Evolutionary conservation across 2,888 invertebrate species (phyloP).

Genomic region (Apotomis betuletana): DNA sequence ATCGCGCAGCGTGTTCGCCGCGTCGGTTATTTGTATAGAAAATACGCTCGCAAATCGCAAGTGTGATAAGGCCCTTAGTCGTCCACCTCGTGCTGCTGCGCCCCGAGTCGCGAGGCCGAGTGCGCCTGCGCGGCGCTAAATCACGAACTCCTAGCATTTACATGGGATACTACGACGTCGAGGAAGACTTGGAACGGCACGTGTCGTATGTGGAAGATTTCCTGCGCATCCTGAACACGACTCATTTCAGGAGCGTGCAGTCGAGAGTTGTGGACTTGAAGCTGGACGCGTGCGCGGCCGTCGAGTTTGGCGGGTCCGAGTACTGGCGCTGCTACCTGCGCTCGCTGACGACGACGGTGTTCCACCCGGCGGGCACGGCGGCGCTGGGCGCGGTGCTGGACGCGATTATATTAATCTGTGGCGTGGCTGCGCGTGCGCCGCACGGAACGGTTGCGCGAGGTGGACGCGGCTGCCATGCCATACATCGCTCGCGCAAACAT

Average conservation of each 20-base stretch:
- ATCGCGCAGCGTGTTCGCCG: no score
- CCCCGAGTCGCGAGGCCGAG: background rate
- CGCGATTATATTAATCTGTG: no score
- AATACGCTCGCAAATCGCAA: no score
- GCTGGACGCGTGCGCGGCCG: conserved; percentile 56
- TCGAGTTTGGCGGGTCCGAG: conserved; percentile 59
- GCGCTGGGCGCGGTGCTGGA: conserved; percentile 52
- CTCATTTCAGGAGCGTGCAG: background rate
- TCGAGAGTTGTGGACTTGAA: conserved; percentile 63
- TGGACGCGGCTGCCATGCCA: conserved; percentile 53
- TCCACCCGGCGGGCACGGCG: conserved; percentile 75
- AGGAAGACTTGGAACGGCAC: background rate
- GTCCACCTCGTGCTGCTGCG: no score
- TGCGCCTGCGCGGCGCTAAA: background rate
- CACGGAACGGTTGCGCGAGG: conserved; percentile 49
- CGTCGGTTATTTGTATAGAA: no score
- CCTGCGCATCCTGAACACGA: background rate
- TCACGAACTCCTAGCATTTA: background rate
- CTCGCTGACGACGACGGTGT: conserved; percentile 79
- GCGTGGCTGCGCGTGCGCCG: conserved; percentile 49
- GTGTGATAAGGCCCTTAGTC: no score
- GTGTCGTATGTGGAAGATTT: background rate
- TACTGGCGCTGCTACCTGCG: conserved; percentile 84
- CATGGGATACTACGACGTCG: background rate
- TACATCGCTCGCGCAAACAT: conserved; percentile 49